Evolutionary conservation across 1,140 invertebrate species (phyloP), one percentile per base, ranked within the genome.

Genomic region (Sinonovacula constricta): DNA sequence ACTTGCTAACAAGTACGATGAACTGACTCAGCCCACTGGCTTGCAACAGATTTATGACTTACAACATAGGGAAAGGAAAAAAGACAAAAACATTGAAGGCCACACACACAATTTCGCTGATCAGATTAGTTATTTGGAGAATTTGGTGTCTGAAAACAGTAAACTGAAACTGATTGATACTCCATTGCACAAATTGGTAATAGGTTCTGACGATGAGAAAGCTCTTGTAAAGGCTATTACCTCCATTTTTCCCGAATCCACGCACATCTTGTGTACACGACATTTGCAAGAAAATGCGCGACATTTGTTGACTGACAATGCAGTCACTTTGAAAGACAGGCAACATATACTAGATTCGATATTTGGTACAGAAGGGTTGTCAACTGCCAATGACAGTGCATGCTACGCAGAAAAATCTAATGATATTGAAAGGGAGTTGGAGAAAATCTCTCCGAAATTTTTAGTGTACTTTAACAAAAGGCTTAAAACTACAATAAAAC

Each of bases 171-270:
- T 78, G n/a, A 3, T 26, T 4, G 60, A 49, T 15, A 59, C 65
- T 12, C 26, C 49, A 22, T 15, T 26, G 18, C 7, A 62, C 10
- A 66, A 79, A 12, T 39, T 82, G 10, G 36, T 62, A 0, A 63
- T 81, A 33, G 68, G 74, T 0, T 59, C 68, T 0, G 80, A 81
- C 28, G 70, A 81, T 14, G 75, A 79, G 56, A 39, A 34, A 30
- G 69, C 66, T 3, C 2, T 79, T 22, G 70, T 81, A 0, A 81
- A 81, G 33, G 62, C 80, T 15, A 81, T 78, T 31, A 56, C 1
- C 3, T 7, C 53, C 5, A 26, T 33, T 30, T 81, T 81, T 51
- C 69, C 75, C 0, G 51, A 81, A 49, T 22, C 80, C 2, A 77
- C 54, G 15, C 72, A 77, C 51, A 59, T 81, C 22, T 34, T 81